A percentile compares a stretch with the other conserved stretches of the same genome.
Conservation (phyloP, 1,140 invertebrate genomes). For the Frieseomelitta varia region DNA sequence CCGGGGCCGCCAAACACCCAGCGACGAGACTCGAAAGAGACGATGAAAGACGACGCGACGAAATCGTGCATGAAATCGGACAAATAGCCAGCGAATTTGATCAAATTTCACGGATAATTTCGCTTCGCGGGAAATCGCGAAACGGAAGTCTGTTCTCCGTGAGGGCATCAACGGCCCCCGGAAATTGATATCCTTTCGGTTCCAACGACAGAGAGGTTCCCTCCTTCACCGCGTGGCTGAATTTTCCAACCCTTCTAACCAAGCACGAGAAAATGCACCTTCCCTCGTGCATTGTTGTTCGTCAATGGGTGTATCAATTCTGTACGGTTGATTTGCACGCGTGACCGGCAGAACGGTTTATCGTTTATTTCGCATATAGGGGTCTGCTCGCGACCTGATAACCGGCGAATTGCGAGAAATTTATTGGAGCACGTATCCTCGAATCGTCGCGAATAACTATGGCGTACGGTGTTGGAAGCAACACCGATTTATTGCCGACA, state of each 20-base stretch:
- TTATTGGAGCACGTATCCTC: neutral
- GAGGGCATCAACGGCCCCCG: neutral
- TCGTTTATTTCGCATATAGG: neutral
- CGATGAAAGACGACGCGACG: neutral
- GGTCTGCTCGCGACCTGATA: neutral
- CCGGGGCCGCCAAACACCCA: neutral
- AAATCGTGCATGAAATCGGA: conserved; percentile 28
- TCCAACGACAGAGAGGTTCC: neutral
- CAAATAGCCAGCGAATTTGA: conserved; percentile 23
- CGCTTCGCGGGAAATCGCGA: neutral
- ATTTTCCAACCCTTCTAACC: neutral
- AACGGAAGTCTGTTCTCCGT: neutral
- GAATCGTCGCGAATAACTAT: conserved; percentile 35
- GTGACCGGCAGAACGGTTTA: neutral
- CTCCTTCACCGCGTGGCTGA: neutral
- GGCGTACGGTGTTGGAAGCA: conserved; percentile 2
- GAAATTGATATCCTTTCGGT: conserved; percentile 39
- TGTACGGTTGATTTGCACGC: conserved; percentile 26
- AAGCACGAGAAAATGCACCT: neutral
- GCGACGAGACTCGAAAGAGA: neutral
- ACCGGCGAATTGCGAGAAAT: conserved; percentile 34
- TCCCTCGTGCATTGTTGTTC: too few relatives aligned
- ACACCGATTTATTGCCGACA: conserved; percentile 14
- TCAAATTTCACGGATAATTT: conserved; percentile 48
- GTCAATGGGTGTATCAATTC: conserved; percentile 25